A percentile compares a stretch with the other conserved stretches of the same genome.
Conservation (phyloP, 2,797 vertebrate species). For the Pempheris klunzingeri region DNA sequence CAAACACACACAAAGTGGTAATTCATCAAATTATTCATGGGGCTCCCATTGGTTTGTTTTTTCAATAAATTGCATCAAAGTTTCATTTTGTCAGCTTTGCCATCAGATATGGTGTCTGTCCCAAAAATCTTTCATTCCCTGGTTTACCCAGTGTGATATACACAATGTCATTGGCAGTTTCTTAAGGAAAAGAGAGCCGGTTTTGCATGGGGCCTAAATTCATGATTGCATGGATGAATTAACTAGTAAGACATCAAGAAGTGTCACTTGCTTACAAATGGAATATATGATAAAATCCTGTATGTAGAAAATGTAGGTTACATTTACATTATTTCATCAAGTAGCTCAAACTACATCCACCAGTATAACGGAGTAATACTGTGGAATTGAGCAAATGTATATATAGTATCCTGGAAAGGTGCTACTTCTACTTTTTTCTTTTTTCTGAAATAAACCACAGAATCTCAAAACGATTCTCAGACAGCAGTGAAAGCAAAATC, state of each 20-base stretch:
- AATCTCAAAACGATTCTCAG: constrained; percentile 39
- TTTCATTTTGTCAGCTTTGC: constrained; percentile 56
- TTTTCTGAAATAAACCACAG: constrained; percentile 26
- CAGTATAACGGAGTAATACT: constrained; percentile 13
- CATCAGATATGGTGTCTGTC: constrained; percentile 22
- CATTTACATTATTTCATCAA: constrained; percentile 12
- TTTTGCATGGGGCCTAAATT: not conserved
- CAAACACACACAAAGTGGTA: constrained; percentile 8
- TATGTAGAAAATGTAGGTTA: constrained; percentile 35
- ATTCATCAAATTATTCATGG: constrained; percentile 67
- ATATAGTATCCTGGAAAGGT: constrained; percentile 17
- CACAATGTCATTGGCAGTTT: constrained; percentile 19
- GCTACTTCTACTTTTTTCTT: constrained; percentile 31
- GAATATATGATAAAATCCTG: constrained; percentile 15
- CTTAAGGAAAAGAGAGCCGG: not conserved
- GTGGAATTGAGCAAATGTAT: constrained; percentile 10
- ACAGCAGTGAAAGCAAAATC: constrained; percentile 34
- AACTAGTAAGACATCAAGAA: constrained; percentile 22
- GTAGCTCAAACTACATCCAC: constrained; percentile 27
- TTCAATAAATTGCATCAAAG: constrained; percentile 64
- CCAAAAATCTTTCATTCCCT: constrained; percentile 24
- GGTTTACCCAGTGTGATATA: constrained; percentile 11
- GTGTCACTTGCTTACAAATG: constrained; percentile 17
- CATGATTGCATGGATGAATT: constrained; percentile 13
- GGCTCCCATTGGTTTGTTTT: constrained; percentile 54